Evolutionary conservation across 2,888 invertebrate genomes (phyloP).

Genomic region (Temnothorax rugatulus): DNA sequence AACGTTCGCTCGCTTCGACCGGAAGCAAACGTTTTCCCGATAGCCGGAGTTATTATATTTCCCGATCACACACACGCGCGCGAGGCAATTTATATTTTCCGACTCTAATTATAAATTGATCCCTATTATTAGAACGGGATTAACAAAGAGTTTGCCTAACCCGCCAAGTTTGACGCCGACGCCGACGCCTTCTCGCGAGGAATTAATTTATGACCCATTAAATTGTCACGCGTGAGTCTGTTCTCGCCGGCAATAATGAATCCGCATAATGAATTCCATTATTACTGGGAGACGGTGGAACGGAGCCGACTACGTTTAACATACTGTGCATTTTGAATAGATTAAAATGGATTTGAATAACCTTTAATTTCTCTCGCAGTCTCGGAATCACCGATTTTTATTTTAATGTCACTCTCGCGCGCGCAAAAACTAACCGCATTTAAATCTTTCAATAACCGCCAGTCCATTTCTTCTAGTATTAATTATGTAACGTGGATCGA

Average conservation of each 20-base stretch:
- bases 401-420: conserved; percentile 15
- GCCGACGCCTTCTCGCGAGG: neutral
- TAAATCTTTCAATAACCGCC: neutral
- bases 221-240: conserved; percentile 38
- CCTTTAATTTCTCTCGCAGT: conserved; percentile 30
- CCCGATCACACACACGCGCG: neutral
- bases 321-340: conserved; percentile 29
- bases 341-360: conserved; percentile 43
- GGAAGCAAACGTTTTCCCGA: conserved; percentile 36
- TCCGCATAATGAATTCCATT: conserved; percentile 38
- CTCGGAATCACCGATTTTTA: neutral
- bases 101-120: conserved; percentile 38
- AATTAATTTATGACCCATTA: conserved; percentile 31
- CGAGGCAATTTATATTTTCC: conserved; percentile 24
- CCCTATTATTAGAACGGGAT: conserved; percentile 19
- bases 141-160: neutral
- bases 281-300: neutral
- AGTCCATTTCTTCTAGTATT: neutral
- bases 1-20: conserved; percentile 18
- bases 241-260: conserved; percentile 27
- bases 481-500: conserved; percentile 1
- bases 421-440: conserved; percentile 28
- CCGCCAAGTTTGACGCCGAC: conserved; percentile 24
- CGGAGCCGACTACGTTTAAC: neutral
- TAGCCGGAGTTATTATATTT: conserved; percentile 28